Evolutionary conservation across 2,113 vertebrate species (phyloP).

Genomic region (Agelaius tricolor): DNA sequence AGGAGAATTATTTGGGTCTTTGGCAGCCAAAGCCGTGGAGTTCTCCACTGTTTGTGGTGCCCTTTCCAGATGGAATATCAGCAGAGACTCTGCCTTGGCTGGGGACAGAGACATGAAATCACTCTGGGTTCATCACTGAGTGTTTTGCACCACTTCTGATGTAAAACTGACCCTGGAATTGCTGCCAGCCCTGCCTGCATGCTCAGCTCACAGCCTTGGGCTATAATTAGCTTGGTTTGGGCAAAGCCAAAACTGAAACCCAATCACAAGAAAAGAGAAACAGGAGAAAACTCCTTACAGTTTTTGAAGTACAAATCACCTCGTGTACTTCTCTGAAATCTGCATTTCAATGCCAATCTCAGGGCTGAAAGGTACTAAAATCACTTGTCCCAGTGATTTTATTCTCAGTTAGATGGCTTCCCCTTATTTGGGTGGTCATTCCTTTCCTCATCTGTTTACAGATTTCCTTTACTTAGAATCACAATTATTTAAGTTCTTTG

Average conservation of each 20-base stretch:
- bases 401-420: not conserved
- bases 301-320: fast-evolving
- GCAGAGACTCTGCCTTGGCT: not conserved
- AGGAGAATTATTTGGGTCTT: not conserved
- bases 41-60: not conserved
- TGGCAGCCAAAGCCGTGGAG: not conserved
- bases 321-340: fast-evolving
- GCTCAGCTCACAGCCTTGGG: not conserved
- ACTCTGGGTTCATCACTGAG: not conserved
- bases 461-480: not conserved
- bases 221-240: not conserved
- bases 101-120: not conserved
- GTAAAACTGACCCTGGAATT: not conserved
- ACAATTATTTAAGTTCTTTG: not conserved
- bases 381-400: not conserved
- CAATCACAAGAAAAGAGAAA: not conserved
- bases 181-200: not conserved
- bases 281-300: fast-evolving
- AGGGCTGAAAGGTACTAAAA: not conserved
- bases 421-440: not conserved
- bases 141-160: not conserved
- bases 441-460: not conserved
- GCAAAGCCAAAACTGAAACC: not conserved
- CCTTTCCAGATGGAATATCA: not conserved
- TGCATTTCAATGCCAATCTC: not conserved